Conservation (phyloP, 2,888 invertebrate genomes). For the Salpingus planirostris region DNA sequence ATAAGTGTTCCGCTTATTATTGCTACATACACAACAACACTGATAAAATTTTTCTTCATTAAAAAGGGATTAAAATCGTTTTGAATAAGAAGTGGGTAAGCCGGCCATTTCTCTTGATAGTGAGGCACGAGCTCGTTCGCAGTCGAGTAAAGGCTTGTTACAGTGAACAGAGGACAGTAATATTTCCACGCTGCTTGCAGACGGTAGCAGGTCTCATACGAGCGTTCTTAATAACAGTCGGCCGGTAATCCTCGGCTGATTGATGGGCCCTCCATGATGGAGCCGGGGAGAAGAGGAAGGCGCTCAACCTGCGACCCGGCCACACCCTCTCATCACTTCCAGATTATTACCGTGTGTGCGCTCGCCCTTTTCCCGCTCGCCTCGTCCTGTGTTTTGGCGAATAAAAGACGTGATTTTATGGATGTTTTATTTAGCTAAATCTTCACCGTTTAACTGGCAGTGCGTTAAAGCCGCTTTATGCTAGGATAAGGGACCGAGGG, state of each 20-base stretch:
- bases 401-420: conserved; percentile 14
- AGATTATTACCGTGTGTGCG: conserved; percentile 26
- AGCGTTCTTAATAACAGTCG: conserved; percentile 42
- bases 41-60: conserved; percentile 24
- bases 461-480: conserved; percentile 8
- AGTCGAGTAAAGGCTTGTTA: conserved; percentile 29
- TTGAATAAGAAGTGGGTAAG: conserved; percentile 25
- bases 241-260: conserved; percentile 40
- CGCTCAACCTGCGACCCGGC: conserved; percentile 18
- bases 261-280: conserved; percentile 40
- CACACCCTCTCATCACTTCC: conserved; percentile 30
- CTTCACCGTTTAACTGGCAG: conserved; percentile 11
- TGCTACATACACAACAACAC: no score
- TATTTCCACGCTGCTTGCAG: conserved; percentile 33
- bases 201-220: conserved; percentile 32
- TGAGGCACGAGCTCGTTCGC: conserved; percentile 20
- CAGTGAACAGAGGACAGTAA: conserved; percentile 30
- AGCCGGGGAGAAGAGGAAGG: conserved; percentile 14
- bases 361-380: conserved; percentile 2
- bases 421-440: conserved; percentile 16
- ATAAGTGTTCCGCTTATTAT: no score
- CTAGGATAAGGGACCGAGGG: no score
- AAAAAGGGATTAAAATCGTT: conserved; percentile 30
- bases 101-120: conserved; percentile 29
- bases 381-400: conserved; percentile 6